phyloP scores from a whole-genome alignment of 2,888 invertebrate species.

The Caenorhabditis angaria region DNA sequence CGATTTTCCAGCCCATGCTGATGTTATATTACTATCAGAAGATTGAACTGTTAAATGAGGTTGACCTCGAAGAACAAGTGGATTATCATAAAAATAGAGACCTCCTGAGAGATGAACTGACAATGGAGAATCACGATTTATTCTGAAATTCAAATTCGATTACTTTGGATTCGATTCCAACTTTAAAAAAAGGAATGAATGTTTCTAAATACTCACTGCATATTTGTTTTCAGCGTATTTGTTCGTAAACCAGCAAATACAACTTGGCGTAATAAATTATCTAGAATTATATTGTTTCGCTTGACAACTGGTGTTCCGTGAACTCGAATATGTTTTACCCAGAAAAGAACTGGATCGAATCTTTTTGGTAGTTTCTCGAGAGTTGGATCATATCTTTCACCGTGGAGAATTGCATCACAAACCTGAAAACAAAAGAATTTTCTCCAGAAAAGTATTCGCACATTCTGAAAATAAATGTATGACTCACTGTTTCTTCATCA shows the following conservation, averaged over 20 bases:
- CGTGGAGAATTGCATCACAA: constrained; percentile 65
- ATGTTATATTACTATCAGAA: constrained; percentile 18
- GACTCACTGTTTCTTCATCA: constrained; percentile 46
- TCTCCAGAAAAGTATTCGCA: no score
- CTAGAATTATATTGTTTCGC: constrained; percentile 67
- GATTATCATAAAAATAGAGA: constrained; percentile 42
- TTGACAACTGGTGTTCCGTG: constrained; percentile 68
- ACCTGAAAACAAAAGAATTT: no score
- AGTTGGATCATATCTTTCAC: constrained; percentile 67
- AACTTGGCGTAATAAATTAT: constrained; percentile 63
- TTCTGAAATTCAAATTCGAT: constrained; percentile 22
- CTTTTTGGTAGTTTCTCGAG: constrained; percentile 62
- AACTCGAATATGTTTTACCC: constrained; percentile 60
- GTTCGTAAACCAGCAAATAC: constrained; percentile 51
- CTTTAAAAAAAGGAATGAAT: background rate
- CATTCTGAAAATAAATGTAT: background rate
- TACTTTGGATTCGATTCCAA: background rate
- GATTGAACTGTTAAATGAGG: constrained; percentile 66
- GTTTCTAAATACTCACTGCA: constrained; percentile 35
- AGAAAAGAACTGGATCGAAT: constrained; percentile 70
- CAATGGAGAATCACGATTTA: constrained; percentile 57
- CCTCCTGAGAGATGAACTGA: constrained; percentile 48
- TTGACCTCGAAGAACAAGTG: constrained; percentile 66
- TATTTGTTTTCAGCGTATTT: constrained; percentile 33
- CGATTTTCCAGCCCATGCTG: constrained; percentile 48